phyloP scores from a whole-genome alignment of 2,113 vertebrate species.

The Pardalotus punctatus region DNA sequence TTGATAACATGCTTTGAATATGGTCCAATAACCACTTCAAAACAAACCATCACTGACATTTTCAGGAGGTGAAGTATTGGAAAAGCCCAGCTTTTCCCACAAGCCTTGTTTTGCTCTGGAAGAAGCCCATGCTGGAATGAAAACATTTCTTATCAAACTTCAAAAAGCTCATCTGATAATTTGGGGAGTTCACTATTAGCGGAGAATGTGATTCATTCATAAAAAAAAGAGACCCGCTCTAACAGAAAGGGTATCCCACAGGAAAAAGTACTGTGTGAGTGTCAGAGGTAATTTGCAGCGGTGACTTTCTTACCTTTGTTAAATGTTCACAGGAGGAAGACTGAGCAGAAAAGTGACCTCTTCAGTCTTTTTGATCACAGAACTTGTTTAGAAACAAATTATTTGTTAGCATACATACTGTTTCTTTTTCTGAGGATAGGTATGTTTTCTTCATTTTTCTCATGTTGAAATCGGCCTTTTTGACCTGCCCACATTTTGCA shows the following conservation, averaged over 20 bases:
- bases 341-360: not conserved
- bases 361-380: not conserved
- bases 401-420: not conserved
- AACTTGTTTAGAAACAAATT: not conserved
- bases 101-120: not conserved
- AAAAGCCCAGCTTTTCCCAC: slow-evolving; percentile 10
- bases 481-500: not conserved
- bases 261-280: not conserved
- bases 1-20: slow-evolving; percentile 10
- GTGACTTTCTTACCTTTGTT: not conserved
- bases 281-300: not conserved
- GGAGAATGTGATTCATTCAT: not conserved
- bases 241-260: not conserved
- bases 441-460: not conserved
- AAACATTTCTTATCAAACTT: slow-evolving; percentile 13
- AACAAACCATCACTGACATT: not conserved
- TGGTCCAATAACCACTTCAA: not conserved
- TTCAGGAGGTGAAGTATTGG: slow-evolving; percentile 1
- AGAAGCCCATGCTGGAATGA: not conserved
- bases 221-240: not conserved
- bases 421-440: not conserved
- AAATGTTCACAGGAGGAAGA: not conserved
- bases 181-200: not conserved
- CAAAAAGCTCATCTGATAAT: not conserved
- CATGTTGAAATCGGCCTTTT: not conserved